Percentiles rank a stretch among this genome's conserved stretches.
phyloP scores from a whole-genome alignment of 2,113 vertebrate genomes.

The Elephas maximus region DNA sequence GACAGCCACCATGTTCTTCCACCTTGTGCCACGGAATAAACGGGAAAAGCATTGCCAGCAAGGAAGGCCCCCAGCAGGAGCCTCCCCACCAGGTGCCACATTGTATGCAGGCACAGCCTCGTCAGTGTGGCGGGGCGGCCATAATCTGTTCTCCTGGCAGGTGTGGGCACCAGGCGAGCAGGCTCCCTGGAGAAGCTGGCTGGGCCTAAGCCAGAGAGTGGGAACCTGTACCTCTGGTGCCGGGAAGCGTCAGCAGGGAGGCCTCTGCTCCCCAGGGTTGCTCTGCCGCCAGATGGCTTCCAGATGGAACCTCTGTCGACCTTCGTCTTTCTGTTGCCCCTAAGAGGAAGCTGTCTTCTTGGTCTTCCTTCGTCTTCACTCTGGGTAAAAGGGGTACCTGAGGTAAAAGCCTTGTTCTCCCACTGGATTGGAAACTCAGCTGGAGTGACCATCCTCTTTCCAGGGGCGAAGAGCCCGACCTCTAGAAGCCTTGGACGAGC shows the following conservation, averaged over 20 bases:
- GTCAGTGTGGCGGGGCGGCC: too few species aligned
- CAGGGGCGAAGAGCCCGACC: background rate
- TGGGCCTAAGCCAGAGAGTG: background rate
- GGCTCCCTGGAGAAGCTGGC: background rate
- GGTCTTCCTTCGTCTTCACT: background rate
- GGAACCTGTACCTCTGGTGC: rapidly evolving
- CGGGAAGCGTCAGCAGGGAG: background rate
- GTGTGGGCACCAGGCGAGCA: rapidly evolving
- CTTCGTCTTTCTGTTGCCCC: background rate
- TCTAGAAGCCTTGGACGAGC: background rate
- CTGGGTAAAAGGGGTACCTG: too few species aligned
- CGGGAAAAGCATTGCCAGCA: background rate
- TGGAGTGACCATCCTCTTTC: too few species aligned
- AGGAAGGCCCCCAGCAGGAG: background rate
- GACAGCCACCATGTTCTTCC: rapidly evolving
- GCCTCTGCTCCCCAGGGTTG: too few species aligned
- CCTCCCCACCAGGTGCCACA: background rate
- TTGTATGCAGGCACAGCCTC: background rate
- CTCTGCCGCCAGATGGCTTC: background rate
- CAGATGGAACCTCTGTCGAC: background rate
- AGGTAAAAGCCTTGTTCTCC: background rate
- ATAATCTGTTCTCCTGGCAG: background rate
- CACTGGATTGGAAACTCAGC: background rate
- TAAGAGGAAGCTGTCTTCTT: background rate
- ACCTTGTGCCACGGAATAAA: background rate